Base-by-base conservation (phyloP, 1,140 invertebrate genomes). In the Hylyphantes graminicola region DNA sequence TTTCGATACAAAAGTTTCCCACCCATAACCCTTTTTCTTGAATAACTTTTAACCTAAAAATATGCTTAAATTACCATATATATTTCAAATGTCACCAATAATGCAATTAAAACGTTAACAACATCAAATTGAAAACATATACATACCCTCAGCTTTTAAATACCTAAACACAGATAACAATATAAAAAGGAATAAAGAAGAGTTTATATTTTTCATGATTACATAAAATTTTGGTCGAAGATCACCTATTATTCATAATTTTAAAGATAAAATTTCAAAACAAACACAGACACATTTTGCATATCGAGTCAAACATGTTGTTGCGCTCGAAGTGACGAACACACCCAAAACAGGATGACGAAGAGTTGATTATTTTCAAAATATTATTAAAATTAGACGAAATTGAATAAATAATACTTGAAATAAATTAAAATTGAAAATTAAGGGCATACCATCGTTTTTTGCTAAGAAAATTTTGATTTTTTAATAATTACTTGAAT, bases 321-420 rank as follows among this genome's bases (percentile, higher is more conserved):
- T 73, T 81, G 68, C n/a, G 54, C 35, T 67, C 55, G 21, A 50
- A 48, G 19, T 35, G 35, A 74, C 59, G 77, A 80, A 80, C 77
- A 80, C 77, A 81, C 68, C 80, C 80, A 55, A 83, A 83, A 64
- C 61, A 67, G 35, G 80, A 74, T 83, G 80, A 83, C 80, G 80
- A 83, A 74, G 35, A 15, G 63, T 51, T 61, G 63, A 48, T 35
- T 35, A 35, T 35, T 35, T 35, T 35, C 35, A 35, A 35, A 35
- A 35, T 35, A 35, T 35, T 35, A 5, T 35, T 35, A 35, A 35
- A 1, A 2, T 35, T 35, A 35, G 35, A 5, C 35, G 1, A 35
- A 35, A 35, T 2, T 2, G 35, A 35, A 35, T 1, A 35, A 35
- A 35, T 2, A 35, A 1, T 35, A 5, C 1, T 5, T 35, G 35